A percentile compares a stretch with the other conserved stretches of the same genome.
These are phyloP conservation scores for Gymnocypris eckloni DNA, from an alignment of 2,797 vertebrate genomes.

Conservation along the genomic window DNA sequence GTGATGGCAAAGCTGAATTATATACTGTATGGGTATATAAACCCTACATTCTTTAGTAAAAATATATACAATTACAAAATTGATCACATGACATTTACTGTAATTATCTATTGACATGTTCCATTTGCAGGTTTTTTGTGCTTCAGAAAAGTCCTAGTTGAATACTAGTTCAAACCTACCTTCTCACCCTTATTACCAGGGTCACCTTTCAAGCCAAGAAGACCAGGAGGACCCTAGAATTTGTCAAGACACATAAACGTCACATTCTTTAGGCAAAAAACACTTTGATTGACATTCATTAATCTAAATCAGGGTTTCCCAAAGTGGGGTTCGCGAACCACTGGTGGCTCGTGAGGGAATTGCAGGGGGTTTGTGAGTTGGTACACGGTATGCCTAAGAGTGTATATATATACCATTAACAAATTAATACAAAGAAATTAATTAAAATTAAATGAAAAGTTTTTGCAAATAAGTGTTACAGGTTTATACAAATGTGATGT, in stretches of 20 bases:
- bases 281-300: not conserved
- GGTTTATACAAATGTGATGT: too few relatives aligned
- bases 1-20: not conserved
- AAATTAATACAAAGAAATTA: too few relatives aligned
- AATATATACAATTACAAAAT: not conserved
- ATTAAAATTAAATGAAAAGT: too few relatives aligned
- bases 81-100: not conserved
- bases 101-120: not conserved
- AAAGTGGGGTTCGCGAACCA: too few relatives aligned
- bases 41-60: too few relatives aligned
- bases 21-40: too few relatives aligned
- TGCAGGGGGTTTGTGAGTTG: too few relatives aligned
- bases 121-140: not conserved
- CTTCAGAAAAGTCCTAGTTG: not conserved
- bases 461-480: too few relatives aligned
- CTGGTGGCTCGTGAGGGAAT: too few relatives aligned
- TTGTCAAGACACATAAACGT: conserved; percentile 51
- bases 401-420: too few relatives aligned
- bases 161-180: conserved; percentile 65
- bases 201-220: conserved; percentile 95
- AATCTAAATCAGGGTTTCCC: not conserved
- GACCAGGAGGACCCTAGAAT: conserved; percentile 92
- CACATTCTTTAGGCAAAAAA: not conserved
- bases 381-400: too few relatives aligned
- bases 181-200: conserved; percentile 96